Evolutionary conservation across 1,140 invertebrate genomes (phyloP), one percentile per base, ranked within the genome.

Genomic region (Microvelia longipes): DNA sequence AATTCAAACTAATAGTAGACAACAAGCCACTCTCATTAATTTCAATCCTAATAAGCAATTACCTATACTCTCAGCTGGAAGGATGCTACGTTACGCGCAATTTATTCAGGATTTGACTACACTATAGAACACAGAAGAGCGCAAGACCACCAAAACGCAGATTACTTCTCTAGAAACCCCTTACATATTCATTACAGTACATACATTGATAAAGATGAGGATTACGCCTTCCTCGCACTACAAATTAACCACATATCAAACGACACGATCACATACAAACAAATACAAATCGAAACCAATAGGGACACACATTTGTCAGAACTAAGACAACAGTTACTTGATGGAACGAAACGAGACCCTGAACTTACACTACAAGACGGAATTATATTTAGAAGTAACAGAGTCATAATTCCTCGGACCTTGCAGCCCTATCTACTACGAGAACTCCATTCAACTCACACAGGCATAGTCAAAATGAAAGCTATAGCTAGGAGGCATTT

Each of bases 61-160:
- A 66, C 78, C 77, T 35, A 63, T 70, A 27, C 71, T 75, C 62
- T 71, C 75, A 19, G 73, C 78, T 13, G 72, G 30, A 50, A 35
- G 79, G 30, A 28, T 81, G 24, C 78, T 78, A 64, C 71, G 77
- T 30, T 81, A 76, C 73, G 75, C 76, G 5, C 69, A 77, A 24
- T 75, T 79, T 69, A 74, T 81, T 71, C 73, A n/a, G 76, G 73
- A 1, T 80, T 77, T 72, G 69, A 77, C 67, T 81, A 77, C 70
- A 68, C 73, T 28, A 77, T 80, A 28, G 68, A 76, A 70, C 75
- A 77, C 73, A 71, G 76, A 29, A 70, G 71, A 19, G 69, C 73
- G 28, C 62, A 68, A 63, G 73, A 76, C 28, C 75, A 78, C 70
- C 65, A 15, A 0, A 73, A 75, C 50, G 78, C 75, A 11, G 78